These are phyloP conservation scores for Zaprionus tsacasi DNA, from an alignment of 1,140 invertebrate species.

Conservation along the genomic window DNA sequence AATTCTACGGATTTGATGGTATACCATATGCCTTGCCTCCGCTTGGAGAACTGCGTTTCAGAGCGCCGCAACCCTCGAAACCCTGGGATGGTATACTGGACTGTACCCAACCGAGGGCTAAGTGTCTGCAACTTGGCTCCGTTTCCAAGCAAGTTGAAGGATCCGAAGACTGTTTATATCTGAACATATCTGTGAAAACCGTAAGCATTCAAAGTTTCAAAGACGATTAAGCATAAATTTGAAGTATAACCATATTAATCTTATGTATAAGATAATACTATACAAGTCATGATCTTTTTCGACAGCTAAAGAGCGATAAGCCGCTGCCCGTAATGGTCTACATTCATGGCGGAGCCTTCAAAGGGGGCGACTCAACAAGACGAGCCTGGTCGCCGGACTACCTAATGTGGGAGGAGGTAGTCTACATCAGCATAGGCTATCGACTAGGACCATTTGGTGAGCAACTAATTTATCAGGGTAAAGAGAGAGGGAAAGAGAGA, in stretches of 20 bases:
- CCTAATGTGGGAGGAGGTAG: conserved; percentile 85
- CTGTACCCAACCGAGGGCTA: conserved; percentile 48
- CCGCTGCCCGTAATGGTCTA: conserved; percentile 88
- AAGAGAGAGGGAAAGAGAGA: background rate
- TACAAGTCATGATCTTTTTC: background rate
- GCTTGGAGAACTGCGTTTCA: conserved; percentile 87
- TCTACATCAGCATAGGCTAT: conserved; percentile 84
- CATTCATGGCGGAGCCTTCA: conserved; percentile 89
- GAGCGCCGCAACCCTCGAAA: conserved; percentile 62
- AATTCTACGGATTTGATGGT: conserved; percentile 70
- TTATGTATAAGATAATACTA: background rate
- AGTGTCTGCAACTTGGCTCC: conserved; percentile 59
- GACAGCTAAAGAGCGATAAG: conserved; percentile 52
- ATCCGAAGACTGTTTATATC: conserved; percentile 84
- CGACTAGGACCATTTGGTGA: conserved; percentile 84
- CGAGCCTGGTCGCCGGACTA: conserved; percentile 85
- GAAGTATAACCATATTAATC: too few species aligned
- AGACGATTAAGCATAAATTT: too few species aligned
- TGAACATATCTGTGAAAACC: conserved; percentile 84
- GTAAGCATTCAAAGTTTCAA: conserved; percentile 21
- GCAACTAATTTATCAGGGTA: background rate
- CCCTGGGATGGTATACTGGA: conserved; percentile 62
- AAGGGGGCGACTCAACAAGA: conserved; percentile 83
- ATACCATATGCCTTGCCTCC: conserved; percentile 86
- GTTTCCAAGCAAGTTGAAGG: conserved; percentile 64